These are phyloP conservation scores for Eudasyphora cyanicolor DNA, from an alignment of 2,888 invertebrate species.

Conservation along the genomic window DNA sequence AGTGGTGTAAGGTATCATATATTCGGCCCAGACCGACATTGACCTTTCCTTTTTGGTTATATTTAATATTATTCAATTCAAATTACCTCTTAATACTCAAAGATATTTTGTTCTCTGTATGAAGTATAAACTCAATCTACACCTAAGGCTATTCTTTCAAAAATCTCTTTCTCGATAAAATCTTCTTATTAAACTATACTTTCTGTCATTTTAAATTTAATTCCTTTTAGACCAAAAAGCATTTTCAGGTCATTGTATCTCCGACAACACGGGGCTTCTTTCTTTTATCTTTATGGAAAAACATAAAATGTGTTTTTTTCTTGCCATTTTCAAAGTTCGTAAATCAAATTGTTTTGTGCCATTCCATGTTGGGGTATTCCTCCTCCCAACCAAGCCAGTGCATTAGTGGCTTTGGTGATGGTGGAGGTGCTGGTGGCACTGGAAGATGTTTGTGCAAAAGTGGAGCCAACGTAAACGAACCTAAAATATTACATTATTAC, in stretches of 20 bases:
- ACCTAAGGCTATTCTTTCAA: no score
- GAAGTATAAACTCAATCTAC: no score
- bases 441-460: not conserved
- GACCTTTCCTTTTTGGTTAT: no score
- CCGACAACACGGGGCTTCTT: no score
- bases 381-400: not conserved
- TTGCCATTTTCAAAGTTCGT: conserved; percentile 3
- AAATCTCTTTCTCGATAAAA: no score
- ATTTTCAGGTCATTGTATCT: conserved; percentile 1
- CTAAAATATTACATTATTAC: not conserved
- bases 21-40: no score
- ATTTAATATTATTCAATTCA: no score
- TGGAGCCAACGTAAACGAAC: not conserved
- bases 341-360: not conserved
- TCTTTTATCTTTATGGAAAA: not conserved
- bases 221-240: not conserved
- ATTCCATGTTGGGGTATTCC: not conserved
- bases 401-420: not conserved
- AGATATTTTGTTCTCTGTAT: no score
- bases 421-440: not conserved
- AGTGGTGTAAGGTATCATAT: no score
- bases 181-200: no score
- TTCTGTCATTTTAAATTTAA: not conserved
- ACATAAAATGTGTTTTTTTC: not conserved
- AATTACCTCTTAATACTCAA: no score